Percentiles rank a stretch among this genome's conserved stretches.
Evolutionary conservation across 2,113 vertebrate genomes (phyloP).

Genomic region (Gasterosteus nipponicus): DNA sequence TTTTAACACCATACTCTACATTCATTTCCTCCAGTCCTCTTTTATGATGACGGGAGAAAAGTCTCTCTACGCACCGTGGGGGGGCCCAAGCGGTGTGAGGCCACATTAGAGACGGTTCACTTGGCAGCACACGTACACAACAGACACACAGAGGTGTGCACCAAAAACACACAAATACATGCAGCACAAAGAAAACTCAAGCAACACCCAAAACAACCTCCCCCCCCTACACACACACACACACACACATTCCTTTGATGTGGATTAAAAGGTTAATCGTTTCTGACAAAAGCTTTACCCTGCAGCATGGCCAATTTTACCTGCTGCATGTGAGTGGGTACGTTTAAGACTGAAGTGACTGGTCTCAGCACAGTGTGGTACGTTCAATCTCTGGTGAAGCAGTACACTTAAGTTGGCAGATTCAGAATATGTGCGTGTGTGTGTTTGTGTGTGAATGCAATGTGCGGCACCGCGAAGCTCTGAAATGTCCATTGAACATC

Average conservation of each 20-base stretch:
- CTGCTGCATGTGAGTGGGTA: constrained; percentile 8
- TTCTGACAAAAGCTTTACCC: constrained; percentile 47
- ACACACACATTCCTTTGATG: constrained; percentile 47
- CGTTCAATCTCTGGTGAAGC: constrained; percentile 47
- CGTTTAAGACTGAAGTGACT: constrained; percentile 49
- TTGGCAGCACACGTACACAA: constrained; percentile 21
- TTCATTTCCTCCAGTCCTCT: constrained; percentile 19
- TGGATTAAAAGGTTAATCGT: constrained; percentile 66
- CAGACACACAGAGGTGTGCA: not conserved
- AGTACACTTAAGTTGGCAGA: constrained; percentile 38
- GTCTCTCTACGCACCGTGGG: constrained; percentile 42
- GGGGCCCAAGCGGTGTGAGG: constrained; percentile 31
- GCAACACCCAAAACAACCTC: constrained; percentile 43
- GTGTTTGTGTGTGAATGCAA: not conserved
- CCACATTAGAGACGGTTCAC: constrained; percentile 44
- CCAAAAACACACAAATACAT: constrained; percentile 28
- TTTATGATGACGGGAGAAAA: constrained; percentile 29
- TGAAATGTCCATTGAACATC: constrained; percentile 37
- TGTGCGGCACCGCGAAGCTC: constrained; percentile 16
- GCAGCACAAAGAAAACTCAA: constrained; percentile 12
- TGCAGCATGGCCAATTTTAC: constrained; percentile 51
- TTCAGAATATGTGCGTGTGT: constrained; percentile 19
- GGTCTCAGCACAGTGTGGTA: constrained; percentile 50
- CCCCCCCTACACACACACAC: constrained; percentile 43
- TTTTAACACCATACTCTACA: not conserved